Conservation (phyloP, 1,140 invertebrate genomes). For the Parapsyche elsis region DNA sequence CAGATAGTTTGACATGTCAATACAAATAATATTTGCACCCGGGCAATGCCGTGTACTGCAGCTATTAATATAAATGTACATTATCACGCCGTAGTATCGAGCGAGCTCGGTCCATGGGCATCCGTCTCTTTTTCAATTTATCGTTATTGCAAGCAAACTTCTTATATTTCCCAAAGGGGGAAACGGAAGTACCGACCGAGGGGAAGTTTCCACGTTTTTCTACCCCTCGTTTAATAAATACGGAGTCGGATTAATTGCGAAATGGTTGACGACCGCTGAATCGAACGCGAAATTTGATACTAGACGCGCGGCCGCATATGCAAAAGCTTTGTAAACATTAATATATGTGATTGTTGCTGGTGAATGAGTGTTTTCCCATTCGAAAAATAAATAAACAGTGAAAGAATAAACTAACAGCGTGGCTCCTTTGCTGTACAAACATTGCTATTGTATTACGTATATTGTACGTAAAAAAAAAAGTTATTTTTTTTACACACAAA, state of each 20-base stretch:
- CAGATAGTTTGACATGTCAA: too few relatives aligned
- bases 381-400: slow-evolving; percentile 19
- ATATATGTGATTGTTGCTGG: background rate
- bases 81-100: background rate
- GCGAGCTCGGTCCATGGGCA: background rate
- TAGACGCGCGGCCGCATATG: background rate
- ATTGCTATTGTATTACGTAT: background rate
- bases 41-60: too few relatives aligned
- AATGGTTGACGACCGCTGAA: background rate
- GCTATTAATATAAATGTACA: too few relatives aligned
- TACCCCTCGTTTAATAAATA: background rate
- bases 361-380: slow-evolving; percentile 28
- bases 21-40: too few relatives aligned
- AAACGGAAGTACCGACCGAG: background rate
- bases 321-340: slow-evolving; percentile 9
- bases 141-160: slow-evolving; percentile 48
- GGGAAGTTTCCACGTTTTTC: background rate
- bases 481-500: background rate
- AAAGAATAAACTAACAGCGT: slow-evolving; percentile 30
- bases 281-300: background rate
- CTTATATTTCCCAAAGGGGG: slow-evolving; percentile 45
- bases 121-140: slow-evolving; percentile 45
- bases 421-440: slow-evolving; percentile 18
- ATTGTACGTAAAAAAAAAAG: background rate
- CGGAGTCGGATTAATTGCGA: background rate